phyloP scores from a whole-genome alignment of 2,797 vertebrate species.

The Urophycis tenuis region DNA sequence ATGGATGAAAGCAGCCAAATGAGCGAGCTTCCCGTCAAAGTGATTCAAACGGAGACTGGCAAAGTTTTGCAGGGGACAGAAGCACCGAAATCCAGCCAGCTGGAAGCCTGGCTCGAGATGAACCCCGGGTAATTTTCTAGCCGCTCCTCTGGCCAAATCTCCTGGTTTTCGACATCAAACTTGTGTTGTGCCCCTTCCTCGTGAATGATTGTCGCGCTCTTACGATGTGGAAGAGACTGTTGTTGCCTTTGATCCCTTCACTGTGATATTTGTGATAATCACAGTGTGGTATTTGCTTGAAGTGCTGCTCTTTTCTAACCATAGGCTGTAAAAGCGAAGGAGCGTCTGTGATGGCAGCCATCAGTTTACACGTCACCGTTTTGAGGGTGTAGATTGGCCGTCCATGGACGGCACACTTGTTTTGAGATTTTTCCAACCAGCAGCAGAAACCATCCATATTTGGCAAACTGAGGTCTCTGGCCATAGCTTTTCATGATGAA shows the following conservation, averaged over 20 bases:
- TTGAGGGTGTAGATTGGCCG: not conserved
- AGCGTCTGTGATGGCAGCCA: not conserved
- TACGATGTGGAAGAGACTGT: not conserved
- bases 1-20: conserved; percentile 98
- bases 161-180: not conserved
- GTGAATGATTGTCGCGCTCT: not conserved
- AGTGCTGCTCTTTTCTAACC: not conserved
- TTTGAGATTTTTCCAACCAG: not conserved
- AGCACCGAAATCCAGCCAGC: conserved; percentile 94
- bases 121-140: conserved; percentile 82
- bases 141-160: not conserved
- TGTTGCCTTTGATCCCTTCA: not conserved
- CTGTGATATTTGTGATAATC: too few species aligned
- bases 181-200: not conserved
- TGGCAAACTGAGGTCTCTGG: not conserved
- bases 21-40: conserved; percentile 97
- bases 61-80: conserved; percentile 94
- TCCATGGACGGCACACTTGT: too few species aligned
- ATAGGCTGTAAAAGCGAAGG: not conserved
- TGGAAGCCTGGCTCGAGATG: conserved; percentile 99
- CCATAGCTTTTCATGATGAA: not conserved
- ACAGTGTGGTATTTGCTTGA: not conserved
- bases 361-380: not conserved
- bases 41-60: conserved; percentile 95
- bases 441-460: not conserved